Conservation (phyloP, 1,140 invertebrate genomes). For the Coelopa frigida region DNA sequence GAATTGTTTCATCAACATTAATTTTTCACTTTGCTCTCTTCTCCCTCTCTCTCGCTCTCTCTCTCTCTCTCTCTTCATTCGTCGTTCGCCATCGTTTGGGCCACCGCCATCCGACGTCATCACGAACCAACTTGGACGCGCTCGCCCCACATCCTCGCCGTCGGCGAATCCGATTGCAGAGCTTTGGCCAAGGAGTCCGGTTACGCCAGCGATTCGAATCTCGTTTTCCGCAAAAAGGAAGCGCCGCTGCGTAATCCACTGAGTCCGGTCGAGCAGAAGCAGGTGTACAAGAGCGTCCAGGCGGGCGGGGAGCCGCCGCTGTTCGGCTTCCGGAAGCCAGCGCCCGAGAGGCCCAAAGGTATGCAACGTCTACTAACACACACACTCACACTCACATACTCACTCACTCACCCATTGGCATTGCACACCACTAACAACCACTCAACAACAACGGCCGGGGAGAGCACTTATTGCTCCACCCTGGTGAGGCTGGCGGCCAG, state of each 20-base stretch:
- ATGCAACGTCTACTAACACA: conserved; percentile 26
- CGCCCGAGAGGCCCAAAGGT: conserved; percentile 81
- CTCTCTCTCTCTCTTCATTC: too few species aligned
- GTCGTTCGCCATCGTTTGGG: too few species aligned
- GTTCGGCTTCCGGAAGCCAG: conserved; percentile 77
- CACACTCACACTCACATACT: background rate
- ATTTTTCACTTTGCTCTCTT: too few species aligned
- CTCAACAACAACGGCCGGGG: too few species aligned
- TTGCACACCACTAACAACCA: background rate
- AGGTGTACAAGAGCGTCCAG: conserved; percentile 77
- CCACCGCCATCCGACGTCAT: too few species aligned
- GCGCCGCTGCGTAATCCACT: conserved; percentile 58
- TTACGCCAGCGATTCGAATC: conserved; percentile 83
- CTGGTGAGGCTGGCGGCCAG: too few species aligned
- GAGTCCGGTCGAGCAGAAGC: conserved; percentile 70
- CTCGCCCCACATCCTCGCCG: too few species aligned
- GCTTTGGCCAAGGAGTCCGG: conserved; percentile 70
- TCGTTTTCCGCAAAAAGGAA: conserved; percentile 70
- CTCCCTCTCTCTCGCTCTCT: too few species aligned
- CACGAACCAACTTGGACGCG: too few species aligned
- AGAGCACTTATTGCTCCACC: too few species aligned
- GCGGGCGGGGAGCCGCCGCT: conserved; percentile 87
- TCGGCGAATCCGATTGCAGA: too few species aligned
- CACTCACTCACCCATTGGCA: background rate
- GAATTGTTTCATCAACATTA: too few species aligned